Base-by-base conservation (phyloP, 2,888 invertebrate genomes). In the Acrocyrtus sp. region DNA sequence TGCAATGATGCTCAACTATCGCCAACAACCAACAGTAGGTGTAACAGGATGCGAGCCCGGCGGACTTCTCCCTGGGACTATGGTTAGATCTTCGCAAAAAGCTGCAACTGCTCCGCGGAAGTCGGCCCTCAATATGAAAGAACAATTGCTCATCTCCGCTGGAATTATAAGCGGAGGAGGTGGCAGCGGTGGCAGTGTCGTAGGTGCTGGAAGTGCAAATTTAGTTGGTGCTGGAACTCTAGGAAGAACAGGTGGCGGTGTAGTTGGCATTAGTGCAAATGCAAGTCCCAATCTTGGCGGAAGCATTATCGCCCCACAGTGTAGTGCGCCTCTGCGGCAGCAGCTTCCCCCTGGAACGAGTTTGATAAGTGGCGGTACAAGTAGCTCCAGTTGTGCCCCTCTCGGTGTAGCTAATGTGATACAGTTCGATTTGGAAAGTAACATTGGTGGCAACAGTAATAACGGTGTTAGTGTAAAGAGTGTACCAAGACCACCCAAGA, bases 1-100 rank as follows among this genome's bases (percentile, higher is more conserved):
- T 19, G 80, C 80, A 17, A 80, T 80, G 80, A 80, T 80, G 79
- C 63, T 76, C 29, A 76, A 76, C 63, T 76, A 74, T 48, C 73
- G 74, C 53, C 76, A 76, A 48, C 62, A 69, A 45, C 50, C 61
- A n/a, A 12, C 53, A 51, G 27, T 12, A 22, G n/a, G 19, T n/a
- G n/a, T n/a, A n/a, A n/a, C n/a, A n/a, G n/a, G n/a, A n/a, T n/a
- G n/a, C n/a, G n/a, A n/a, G n/a, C 19, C 57, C 8, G 60, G 60
- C 53, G 62, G 56, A 50, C 24, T 56, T 19, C 34, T 62, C 56
- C 62, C 61, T 62, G 61, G 62, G 47, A 62, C 60, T 24, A 29
- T 57, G 26, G 57, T 48, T 15, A 56, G 66, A 39, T 54, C 65
- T 1, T 43, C 53, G 8, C 57, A 67, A 21, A 66, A 72, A 19